A percentile compares a stretch with the other conserved stretches of the same genome.
Evolutionary conservation across 1,140 invertebrate genomes (phyloP).

Genomic region (Bombus turneri): DNA sequence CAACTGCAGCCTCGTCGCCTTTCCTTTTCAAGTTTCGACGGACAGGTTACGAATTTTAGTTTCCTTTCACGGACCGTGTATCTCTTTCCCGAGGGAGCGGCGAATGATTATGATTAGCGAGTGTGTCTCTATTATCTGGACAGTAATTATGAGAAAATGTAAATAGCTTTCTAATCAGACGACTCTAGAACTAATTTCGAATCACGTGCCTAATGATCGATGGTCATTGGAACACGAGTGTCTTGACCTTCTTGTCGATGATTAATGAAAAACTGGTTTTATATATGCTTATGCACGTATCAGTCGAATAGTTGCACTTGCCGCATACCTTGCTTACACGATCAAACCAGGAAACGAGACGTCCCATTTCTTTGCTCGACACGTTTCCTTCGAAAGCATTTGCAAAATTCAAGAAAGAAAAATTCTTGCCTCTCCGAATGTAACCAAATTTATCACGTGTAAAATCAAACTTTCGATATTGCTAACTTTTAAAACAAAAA

Average conservation of each 20-base stretch:
- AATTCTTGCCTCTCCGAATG: neutral
- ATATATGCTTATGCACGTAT: neutral
- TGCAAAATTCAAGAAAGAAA: neutral
- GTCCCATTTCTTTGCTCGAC: neutral
- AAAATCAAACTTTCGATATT: neutral
- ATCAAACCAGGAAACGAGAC: neutral
- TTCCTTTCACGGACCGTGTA: neutral
- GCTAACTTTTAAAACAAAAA: neutral
- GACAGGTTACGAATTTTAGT: neutral
- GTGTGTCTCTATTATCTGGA: too few relatives aligned
- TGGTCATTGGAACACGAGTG: neutral
- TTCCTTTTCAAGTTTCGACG: neutral
- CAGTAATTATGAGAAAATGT: neutral
- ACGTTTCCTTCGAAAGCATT: neutral
- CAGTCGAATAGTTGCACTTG: neutral
- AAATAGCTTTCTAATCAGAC: neutral
- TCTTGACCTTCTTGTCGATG: neutral
- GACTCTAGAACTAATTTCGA: neutral
- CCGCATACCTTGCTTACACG: neutral
- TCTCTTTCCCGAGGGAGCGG: too few relatives aligned
- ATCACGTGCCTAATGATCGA: neutral
- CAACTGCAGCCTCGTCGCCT: neutral
- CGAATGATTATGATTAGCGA: too few relatives aligned
- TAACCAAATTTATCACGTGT: neutral
- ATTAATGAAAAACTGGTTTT: slow-evolving; percentile 22